Conservation (phyloP, 37 sponge, comb jelly and placozoan genomes). For the Chondrilla cf. caribensis region DNA sequence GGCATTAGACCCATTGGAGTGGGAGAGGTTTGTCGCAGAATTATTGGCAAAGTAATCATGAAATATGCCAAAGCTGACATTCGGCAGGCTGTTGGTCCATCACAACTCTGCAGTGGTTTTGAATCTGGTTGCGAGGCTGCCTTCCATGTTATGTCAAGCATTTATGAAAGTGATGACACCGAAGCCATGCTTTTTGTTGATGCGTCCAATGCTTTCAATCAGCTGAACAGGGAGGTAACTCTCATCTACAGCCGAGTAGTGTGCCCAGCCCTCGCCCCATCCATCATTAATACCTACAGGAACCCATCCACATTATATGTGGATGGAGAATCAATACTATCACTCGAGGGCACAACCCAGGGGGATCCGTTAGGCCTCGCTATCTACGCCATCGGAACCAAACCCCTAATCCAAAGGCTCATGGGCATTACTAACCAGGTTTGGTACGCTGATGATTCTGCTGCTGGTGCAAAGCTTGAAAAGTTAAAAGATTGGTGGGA, state of each 20-base stretch:
- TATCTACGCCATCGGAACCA: too few relatives aligned
- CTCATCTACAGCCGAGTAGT: neutral
- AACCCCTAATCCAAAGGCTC: too few relatives aligned
- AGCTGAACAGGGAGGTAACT: neutral
- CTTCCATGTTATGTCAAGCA: neutral
- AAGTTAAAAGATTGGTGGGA: too few relatives aligned
- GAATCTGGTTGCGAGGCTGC: conserved; percentile 9
- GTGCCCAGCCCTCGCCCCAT: conserved; percentile 16
- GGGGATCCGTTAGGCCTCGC: too few relatives aligned
- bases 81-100: neutral
- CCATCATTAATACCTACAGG: conserved; percentile 4
- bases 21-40: neutral
- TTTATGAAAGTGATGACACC: conserved; percentile 1
- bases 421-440: too few relatives aligned
- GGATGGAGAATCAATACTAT: too few relatives aligned
- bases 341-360: too few relatives aligned
- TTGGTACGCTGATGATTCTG: too few relatives aligned
- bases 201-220: conserved; percentile 11
- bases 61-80: conserved; percentile 11
- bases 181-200: conserved; percentile 19
- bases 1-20: neutral
- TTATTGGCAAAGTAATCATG: conserved; percentile 11
- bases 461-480: too few relatives aligned
- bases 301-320: too few relatives aligned
- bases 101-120: conserved; percentile 1